Evolutionary conservation across 2,113 vertebrate species (phyloP).

Genomic region (Cyphomyrus plagiostoma): DNA sequence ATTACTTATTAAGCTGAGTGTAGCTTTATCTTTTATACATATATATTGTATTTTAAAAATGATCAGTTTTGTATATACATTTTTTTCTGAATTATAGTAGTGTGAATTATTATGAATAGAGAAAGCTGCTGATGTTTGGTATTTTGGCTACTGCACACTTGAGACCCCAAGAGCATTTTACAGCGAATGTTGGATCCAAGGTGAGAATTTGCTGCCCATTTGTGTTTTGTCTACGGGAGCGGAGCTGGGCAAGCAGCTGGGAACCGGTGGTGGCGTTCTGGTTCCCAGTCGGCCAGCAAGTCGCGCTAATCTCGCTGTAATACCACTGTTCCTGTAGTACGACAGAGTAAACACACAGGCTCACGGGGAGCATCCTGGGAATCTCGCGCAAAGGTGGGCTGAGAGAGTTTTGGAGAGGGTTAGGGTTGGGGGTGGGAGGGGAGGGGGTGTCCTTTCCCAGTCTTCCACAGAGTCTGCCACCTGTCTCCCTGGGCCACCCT

Average conservation of each 20-base stretch:
- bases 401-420: background rate
- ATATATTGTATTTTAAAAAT: background rate
- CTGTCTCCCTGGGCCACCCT: conserved; percentile 28
- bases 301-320: background rate
- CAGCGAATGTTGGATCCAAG: background rate
- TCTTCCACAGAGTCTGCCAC: conserved; percentile 12
- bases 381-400: background rate
- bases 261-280: background rate
- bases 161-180: background rate
- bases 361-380: background rate
- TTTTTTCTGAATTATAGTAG: background rate
- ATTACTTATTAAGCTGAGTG: background rate
- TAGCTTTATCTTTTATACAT: background rate
- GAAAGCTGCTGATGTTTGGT: background rate
- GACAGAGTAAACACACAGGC: background rate
- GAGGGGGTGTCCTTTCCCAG: background rate
- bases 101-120: background rate
- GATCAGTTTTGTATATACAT: background rate
- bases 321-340: background rate
- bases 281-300: background rate
- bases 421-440: background rate
- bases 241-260: background rate
- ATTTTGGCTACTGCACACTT: background rate
- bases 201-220: background rate
- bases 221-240: conserved; percentile 10